Evolutionary conservation across 2,797 vertebrate genomes (phyloP).

Genomic region (Melopsittacus undulatus): DNA sequence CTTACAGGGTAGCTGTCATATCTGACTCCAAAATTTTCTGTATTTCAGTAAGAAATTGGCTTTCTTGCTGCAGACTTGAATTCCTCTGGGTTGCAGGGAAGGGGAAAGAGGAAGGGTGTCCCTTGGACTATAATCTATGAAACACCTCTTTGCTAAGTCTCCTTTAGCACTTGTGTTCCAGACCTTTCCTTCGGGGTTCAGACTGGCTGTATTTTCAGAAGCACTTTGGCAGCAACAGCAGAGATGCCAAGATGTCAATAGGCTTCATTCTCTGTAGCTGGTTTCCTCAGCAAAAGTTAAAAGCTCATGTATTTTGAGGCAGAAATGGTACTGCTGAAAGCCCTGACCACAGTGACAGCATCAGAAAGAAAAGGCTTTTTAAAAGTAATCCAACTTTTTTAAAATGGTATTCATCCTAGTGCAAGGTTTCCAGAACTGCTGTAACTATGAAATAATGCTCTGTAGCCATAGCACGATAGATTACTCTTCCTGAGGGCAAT

Average conservation of each 20-base stretch:
- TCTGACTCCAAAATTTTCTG: not conserved
- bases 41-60: not conserved
- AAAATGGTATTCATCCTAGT: conserved; percentile 4
- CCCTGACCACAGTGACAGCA: conserved; percentile 21
- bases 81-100: not conserved
- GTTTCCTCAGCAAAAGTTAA: conserved; percentile 40
- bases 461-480: not conserved
- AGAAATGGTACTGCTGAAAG: conserved; percentile 20
- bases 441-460: not conserved
- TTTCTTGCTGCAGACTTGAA: not conserved
- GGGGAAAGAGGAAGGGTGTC: not conserved
- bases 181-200: not conserved
- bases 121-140: not conserved
- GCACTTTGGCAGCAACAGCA: not conserved
- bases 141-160: not conserved
- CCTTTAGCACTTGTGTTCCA: not conserved
- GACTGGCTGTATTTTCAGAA: not conserved
- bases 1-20: not conserved
- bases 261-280: not conserved
- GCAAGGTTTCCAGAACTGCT: conserved; percentile 10
- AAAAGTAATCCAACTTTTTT: not conserved
- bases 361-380: conserved; percentile 26
- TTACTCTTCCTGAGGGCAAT: conserved; percentile 51
- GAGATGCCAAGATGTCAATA: not conserved
- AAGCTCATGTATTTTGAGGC: conserved; percentile 32